A percentile compares a stretch with the other conserved stretches of the same genome.
Conservation (phyloP, 2,888 invertebrate species). For the Drosophila rubida region DNA sequence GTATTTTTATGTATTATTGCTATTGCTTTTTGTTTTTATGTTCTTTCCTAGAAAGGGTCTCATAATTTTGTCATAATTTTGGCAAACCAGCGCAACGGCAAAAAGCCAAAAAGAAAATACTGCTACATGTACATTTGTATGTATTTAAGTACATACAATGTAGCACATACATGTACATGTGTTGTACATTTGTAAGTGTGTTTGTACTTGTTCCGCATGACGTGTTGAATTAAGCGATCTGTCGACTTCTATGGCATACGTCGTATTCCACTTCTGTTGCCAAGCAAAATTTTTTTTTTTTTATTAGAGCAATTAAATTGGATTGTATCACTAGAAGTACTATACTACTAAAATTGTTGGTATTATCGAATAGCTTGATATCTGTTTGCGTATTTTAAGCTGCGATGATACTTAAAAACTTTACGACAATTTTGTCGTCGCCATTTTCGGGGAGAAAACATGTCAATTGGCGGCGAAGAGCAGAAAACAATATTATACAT, state of each 20-base stretch:
- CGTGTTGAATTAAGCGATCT: conserved; percentile 55
- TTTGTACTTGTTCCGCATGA: conserved; percentile 52
- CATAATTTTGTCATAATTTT: conserved; percentile 74
- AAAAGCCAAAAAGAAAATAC: conserved; percentile 56
- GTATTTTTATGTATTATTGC: conserved; percentile 30
- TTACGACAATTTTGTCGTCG: conserved; percentile 12
- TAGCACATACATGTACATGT: conserved; percentile 2
- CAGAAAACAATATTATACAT: background rate
- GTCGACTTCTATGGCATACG: conserved; percentile 26
- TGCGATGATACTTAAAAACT: conserved; percentile 11
- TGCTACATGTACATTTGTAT: conserved; percentile 18
- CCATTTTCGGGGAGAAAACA: conserved; percentile 6
- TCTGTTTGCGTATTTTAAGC: conserved; percentile 8
- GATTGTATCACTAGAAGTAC: conserved; percentile 39
- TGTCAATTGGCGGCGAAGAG: conserved; percentile 4
- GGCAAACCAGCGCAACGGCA: conserved; percentile 60
- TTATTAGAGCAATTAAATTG: conserved; percentile 54
- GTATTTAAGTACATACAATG: conserved; percentile 14
- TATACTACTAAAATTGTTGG: conserved; percentile 24
- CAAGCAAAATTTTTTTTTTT: conserved; percentile 35
- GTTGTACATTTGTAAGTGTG: conserved; percentile 12
- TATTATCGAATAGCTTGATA: conserved; percentile 19
- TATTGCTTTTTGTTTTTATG: conserved; percentile 45
- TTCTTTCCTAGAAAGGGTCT: conserved; percentile 66
- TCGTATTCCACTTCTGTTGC: conserved; percentile 42